These are phyloP conservation scores for Sceloporus undulatus DNA, from an alignment of 2,113 vertebrate species.

Conservation along the genomic window DNA sequence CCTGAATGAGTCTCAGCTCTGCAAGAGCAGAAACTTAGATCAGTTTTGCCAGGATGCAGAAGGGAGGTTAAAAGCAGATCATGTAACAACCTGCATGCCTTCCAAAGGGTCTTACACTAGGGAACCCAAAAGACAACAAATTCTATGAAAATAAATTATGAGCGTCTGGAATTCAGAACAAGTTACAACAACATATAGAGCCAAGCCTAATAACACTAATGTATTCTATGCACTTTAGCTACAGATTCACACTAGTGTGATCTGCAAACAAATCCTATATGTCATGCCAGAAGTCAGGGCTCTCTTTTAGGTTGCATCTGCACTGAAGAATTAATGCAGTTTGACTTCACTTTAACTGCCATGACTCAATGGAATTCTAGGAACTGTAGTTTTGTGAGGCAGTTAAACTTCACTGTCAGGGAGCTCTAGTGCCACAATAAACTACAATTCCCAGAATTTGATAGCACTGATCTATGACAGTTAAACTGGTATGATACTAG, in stretches of 20 bases:
- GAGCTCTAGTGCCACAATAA: no score
- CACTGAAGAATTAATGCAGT: no score
- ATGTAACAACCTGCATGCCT: background rate
- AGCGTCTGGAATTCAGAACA: background rate
- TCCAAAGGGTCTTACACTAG: background rate
- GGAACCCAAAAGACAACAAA: background rate
- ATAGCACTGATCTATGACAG: no score
- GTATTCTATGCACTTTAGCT: background rate
- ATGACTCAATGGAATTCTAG: no score
- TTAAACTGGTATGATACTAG: no score
- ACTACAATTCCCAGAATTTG: no score
- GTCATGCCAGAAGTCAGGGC: background rate
- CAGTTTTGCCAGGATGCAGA: background rate
- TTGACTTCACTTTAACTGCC: no score
- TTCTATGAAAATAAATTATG: background rate
- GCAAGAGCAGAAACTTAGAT: background rate
- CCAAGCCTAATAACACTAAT: background rate
- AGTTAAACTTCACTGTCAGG: no score
- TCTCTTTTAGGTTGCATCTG: background rate
- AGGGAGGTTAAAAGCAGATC: background rate
- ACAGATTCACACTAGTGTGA: background rate
- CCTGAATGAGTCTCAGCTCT: conserved; percentile 84
- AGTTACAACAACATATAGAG: background rate
- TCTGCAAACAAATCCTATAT: background rate
- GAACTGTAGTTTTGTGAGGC: no score